Conservation (phyloP, 2,888 invertebrate genomes). For the Euplagia quadripunctaria region DNA sequence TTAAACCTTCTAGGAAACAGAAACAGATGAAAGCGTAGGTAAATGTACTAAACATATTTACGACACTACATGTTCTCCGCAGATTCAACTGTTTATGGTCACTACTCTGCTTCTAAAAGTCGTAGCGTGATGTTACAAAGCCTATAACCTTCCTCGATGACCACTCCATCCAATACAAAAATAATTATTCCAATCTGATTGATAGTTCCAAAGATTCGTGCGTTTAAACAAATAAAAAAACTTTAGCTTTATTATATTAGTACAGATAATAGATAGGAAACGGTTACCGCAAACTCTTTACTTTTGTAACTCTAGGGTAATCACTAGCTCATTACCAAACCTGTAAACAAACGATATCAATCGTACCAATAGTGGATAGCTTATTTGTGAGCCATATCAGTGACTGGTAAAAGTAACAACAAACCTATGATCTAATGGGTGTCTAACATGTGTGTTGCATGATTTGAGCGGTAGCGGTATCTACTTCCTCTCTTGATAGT, state of each 20-base stretch:
- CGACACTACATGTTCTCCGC: too few species aligned
- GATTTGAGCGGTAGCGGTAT: background rate
- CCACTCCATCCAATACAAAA: too few species aligned
- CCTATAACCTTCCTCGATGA: too few species aligned
- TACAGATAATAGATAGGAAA: too few species aligned
- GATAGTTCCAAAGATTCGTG: too few species aligned
- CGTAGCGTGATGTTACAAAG: too few species aligned
- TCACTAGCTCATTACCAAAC: background rate
- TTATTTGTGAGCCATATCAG: background rate
- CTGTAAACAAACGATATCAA: background rate
- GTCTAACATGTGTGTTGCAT: background rate
- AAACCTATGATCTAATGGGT: background rate
- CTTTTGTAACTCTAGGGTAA: background rate
- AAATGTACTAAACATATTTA: background rate
- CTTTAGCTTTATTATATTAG: too few species aligned
- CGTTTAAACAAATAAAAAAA: too few species aligned
- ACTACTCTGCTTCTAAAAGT: too few species aligned
- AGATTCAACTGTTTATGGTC: too few species aligned
- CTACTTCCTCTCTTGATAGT: background rate
- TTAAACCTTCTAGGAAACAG: background rate
- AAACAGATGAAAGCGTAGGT: background rate
- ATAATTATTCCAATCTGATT: too few species aligned
- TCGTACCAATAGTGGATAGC: background rate
- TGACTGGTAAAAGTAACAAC: background rate
- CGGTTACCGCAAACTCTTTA: background rate